Percentiles rank a stretch among this genome's conserved stretches.
These are phyloP conservation scores for Antechinus stuartii DNA, from an alignment of 2,113 vertebrate species.

Conservation along the genomic window DNA sequence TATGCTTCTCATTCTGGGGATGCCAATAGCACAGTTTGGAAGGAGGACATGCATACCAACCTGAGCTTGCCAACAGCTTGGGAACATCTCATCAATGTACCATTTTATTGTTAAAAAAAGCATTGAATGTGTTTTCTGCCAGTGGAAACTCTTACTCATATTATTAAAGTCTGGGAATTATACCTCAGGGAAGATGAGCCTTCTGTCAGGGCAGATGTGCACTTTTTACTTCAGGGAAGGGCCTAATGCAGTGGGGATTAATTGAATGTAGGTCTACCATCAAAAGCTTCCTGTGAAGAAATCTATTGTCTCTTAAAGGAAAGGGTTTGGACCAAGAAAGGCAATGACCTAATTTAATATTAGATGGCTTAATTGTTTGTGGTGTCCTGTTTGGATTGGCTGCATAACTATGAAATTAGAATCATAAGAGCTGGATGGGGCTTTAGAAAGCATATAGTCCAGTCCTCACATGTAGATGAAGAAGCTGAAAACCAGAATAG, in stretches of 20 bases:
- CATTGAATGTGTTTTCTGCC: not conserved
- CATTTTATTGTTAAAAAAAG: not conserved
- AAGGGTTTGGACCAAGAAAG: conserved; percentile 75
- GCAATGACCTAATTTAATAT: conserved; percentile 75
- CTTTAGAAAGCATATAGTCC: not conserved
- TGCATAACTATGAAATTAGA: conserved; percentile 79
- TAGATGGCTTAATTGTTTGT: conserved; percentile 76
- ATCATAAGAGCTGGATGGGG: not conserved
- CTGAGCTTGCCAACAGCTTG: not conserved
- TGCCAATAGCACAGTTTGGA: not conserved
- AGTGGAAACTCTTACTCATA: conserved; percentile 52
- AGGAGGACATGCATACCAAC: not conserved
- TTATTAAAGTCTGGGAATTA: conserved; percentile 39
- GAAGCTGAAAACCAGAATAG: not conserved
- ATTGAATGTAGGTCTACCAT: conserved; percentile 64
- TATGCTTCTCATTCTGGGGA: not conserved
- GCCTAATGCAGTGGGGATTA: conserved; percentile 57
- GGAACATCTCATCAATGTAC: not conserved
- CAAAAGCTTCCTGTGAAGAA: conserved; percentile 75
- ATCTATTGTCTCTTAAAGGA: conserved; percentile 79
- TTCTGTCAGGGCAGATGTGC: conserved; percentile 50
- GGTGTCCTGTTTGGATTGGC: conserved; percentile 77
- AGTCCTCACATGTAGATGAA: not conserved
- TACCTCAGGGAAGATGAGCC: conserved; percentile 63
- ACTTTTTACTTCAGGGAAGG: conserved; percentile 60